Base-by-base conservation (phyloP, 2,888 invertebrate species). In the Smittia sp. region DNA sequence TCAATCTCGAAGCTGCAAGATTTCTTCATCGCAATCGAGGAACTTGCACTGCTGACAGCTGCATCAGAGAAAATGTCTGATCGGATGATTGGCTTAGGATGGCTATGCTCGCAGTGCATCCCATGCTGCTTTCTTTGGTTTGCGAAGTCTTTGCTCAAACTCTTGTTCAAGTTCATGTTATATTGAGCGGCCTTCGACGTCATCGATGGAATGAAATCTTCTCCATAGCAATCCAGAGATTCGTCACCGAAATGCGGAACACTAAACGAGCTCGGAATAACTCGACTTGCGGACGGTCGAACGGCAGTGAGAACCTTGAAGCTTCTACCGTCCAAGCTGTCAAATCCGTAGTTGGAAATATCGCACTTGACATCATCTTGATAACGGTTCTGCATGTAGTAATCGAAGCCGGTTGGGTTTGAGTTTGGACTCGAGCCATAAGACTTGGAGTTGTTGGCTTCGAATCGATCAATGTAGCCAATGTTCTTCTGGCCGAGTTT, bases 361-460 rank as follows among this genome's bases (percentile, higher is more conserved):
- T 75, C 74, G 24, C 38, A 27, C 22, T 74, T 62, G 27, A 74
- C 38, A 25, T 72, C 73, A 39, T 74, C 38, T 41, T 74, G 70
- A 38, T 32, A 70, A 4, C 54, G 38, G 39, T 72, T 32, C 11
- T 65, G 66, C 83, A 87, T 86, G 74, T 86, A 86, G 22, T 85
- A 84, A 46, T 83, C 85, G 69, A 87, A 85, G 76, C 84, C 84
- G 1, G 81, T 80, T 4, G 82, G 84, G 46, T 85, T 84, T 20
- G 85, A 85, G 77, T 87, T 88, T 0, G 88, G 88, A 79, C 88
- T 88, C 0, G 86, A 87, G 0, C 88, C 88, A 73, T 88, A 88
- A 38, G 87, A 87, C 79, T 88, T 88, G 0, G 88, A 86, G 22
- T 58, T 58, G 18, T 58, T 58, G 18, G 58, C 3, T 0, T 84